These are phyloP conservation scores for Drosophila cognata DNA, from an alignment of 2,888 invertebrate species.

Conservation along the genomic window DNA sequence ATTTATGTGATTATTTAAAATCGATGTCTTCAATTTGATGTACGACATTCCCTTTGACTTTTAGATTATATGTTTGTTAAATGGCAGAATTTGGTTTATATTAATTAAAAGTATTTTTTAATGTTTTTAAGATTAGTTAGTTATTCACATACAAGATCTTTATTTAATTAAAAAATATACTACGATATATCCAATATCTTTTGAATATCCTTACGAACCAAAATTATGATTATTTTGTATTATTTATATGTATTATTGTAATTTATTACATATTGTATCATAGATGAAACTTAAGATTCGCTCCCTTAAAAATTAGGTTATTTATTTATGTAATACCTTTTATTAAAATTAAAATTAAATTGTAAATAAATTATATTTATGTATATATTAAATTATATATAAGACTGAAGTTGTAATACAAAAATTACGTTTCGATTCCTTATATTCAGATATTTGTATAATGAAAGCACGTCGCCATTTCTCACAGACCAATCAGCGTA, in stretches of 20 bases:
- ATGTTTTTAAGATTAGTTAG: background rate
- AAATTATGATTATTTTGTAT: background rate
- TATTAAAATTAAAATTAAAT: background rate
- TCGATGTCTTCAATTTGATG: background rate
- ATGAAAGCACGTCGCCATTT: slow-evolving; percentile 21
- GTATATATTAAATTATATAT: background rate
- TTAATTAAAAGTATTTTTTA: background rate
- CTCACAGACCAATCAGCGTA: background rate
- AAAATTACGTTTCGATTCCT: background rate
- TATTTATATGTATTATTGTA: too few species aligned
- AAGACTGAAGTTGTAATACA: background rate
- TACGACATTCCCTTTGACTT: background rate
- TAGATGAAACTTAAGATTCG: background rate
- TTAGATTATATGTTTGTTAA: background rate
- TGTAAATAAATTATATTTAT: background rate
- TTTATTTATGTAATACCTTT: too few species aligned
- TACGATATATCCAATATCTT: background rate
- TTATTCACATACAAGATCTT: background rate
- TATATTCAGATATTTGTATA: background rate
- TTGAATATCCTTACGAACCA: background rate
- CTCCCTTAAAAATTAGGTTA: too few species aligned
- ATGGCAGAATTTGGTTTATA: background rate
- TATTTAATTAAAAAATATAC: background rate
- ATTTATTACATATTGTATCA: background rate
- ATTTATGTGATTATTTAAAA: background rate